These are phyloP conservation scores for Pristionchus pacificus DNA, from an alignment of 1,140 invertebrate species.

Conservation along the genomic window DNA sequence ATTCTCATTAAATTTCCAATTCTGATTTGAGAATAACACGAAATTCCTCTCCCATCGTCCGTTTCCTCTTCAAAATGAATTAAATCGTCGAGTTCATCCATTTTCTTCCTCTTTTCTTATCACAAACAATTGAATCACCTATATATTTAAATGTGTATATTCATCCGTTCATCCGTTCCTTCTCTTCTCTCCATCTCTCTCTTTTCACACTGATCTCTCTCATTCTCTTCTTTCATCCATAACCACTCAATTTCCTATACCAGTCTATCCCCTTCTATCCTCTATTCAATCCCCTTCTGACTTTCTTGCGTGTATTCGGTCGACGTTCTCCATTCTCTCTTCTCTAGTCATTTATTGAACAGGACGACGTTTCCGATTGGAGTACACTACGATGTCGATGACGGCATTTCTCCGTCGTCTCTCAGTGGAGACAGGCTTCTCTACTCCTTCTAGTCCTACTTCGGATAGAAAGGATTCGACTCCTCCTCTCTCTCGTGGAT, in stretches of 20 bases:
- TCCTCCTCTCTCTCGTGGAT: background rate
- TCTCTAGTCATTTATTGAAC: too few species aligned
- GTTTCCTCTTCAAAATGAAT: background rate
- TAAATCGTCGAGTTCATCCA: background rate
- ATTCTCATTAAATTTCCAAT: background rate
- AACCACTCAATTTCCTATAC: too few species aligned
- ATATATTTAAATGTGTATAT: too few species aligned
- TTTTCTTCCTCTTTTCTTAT: slow-evolving; percentile 20
- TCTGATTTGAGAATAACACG: background rate
- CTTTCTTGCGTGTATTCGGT: too few species aligned
- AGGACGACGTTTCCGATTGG: too few species aligned
- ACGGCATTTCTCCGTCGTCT: background rate
- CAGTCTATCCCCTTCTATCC: too few species aligned
- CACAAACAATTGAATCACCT: slow-evolving; percentile 11
- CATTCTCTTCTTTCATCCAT: too few species aligned
- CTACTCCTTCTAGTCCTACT: background rate
- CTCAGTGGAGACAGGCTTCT: background rate
- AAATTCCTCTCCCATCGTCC: slow-evolving; percentile 16
- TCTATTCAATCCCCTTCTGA: too few species aligned
- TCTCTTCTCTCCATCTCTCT: too few species aligned
- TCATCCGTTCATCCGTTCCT: too few species aligned
- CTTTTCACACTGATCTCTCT: too few species aligned
- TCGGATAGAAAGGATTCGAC: background rate
- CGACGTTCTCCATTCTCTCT: too few species aligned
- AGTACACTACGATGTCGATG: background rate